phyloP scores from a whole-genome alignment of 2,888 invertebrate species.

The Oligia strigilis region DNA sequence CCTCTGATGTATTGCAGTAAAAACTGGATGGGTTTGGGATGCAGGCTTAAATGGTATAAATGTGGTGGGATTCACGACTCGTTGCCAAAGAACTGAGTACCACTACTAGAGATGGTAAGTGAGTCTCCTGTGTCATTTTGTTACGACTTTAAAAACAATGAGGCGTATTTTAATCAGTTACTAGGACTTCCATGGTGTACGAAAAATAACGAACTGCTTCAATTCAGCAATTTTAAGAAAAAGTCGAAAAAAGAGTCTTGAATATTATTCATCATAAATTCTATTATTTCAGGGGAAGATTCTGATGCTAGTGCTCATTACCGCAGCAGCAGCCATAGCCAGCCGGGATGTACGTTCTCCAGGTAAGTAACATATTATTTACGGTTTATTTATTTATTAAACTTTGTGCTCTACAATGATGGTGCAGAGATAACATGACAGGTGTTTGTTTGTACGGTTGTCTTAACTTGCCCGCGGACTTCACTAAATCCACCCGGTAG shows the following conservation, averaged over 20 bases:
- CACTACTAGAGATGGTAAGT: constrained; percentile 57
- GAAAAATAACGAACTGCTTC: not conserved
- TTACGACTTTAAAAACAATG: not conserved
- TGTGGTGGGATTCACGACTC: constrained; percentile 20
- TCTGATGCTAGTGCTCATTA: constrained; percentile 51
- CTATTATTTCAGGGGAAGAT: constrained; percentile 48
- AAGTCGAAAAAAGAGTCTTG: not conserved
- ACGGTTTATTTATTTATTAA: not conserved
- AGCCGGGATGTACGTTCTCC: constrained; percentile 67
- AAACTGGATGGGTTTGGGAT: constrained; percentile 55
- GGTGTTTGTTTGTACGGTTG: not conserved
- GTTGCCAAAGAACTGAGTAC: constrained; percentile 25
- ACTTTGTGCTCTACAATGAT: not conserved
- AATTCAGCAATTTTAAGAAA: too few species aligned
- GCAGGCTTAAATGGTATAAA: constrained; percentile 59
- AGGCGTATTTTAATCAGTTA: too few species aligned
- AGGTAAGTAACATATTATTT: constrained; percentile 57
- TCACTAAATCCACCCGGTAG: not conserved
- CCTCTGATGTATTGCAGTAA: constrained; percentile 26
- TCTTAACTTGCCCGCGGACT: too few species aligned
- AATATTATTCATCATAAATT: not conserved
- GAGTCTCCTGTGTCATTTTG: not conserved
- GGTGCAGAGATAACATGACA: not conserved
- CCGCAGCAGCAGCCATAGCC: constrained; percentile 49
- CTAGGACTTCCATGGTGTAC: not conserved